phyloP scores from a whole-genome alignment of 1,140 invertebrate species.

The Drosophila ohnishii region DNA sequence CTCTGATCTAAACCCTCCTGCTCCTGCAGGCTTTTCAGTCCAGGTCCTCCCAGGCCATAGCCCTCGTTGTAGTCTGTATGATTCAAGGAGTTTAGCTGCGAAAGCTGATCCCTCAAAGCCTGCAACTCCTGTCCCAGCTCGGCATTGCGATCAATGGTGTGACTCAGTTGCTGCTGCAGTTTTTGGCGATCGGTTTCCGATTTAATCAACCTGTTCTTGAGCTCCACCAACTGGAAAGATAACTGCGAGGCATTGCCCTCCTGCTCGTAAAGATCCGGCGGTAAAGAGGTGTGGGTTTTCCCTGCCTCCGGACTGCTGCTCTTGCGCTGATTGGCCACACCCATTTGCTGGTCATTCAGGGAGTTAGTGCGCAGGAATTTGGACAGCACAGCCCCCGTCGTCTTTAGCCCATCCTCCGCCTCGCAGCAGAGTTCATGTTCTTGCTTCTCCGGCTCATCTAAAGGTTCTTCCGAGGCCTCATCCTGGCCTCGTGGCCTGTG shows the following conservation, averaged over 20 bases:
- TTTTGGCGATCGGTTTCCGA: constrained; percentile 85
- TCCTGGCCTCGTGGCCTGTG: constrained; percentile 43
- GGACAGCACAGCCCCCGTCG: constrained; percentile 37
- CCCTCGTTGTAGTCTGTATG: constrained; percentile 87
- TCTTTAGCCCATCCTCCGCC: constrained; percentile 73
- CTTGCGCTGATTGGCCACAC: constrained; percentile 58
- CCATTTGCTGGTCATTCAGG: constrained; percentile 73
- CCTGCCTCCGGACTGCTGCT: constrained; percentile 31
- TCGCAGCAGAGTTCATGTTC: constrained; percentile 74
- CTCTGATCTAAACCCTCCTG: constrained; percentile 48
- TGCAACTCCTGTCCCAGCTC: constrained; percentile 84
- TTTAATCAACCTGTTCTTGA: constrained; percentile 83
- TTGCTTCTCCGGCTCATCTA: constrained; percentile 70
- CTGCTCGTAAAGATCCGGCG: constrained; percentile 68
- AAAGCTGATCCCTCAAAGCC: constrained; percentile 84
- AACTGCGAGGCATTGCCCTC: constrained; percentile 72
- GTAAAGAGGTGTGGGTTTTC: constrained; percentile 65
- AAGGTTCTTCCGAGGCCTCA: constrained; percentile 26
- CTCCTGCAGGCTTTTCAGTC: constrained; percentile 58
- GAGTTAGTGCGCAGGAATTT: constrained; percentile 71
- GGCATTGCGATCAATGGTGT: constrained; percentile 84
- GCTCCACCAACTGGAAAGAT: constrained; percentile 82
- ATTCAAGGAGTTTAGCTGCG: constrained; percentile 79
- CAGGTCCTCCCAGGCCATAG: constrained; percentile 67
- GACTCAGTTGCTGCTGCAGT: constrained; percentile 85